Evolutionary conservation across 2,113 vertebrate genomes (phyloP), one percentile per base, ranked within the genome.

Genomic region (Vulpes lagopus): DNA sequence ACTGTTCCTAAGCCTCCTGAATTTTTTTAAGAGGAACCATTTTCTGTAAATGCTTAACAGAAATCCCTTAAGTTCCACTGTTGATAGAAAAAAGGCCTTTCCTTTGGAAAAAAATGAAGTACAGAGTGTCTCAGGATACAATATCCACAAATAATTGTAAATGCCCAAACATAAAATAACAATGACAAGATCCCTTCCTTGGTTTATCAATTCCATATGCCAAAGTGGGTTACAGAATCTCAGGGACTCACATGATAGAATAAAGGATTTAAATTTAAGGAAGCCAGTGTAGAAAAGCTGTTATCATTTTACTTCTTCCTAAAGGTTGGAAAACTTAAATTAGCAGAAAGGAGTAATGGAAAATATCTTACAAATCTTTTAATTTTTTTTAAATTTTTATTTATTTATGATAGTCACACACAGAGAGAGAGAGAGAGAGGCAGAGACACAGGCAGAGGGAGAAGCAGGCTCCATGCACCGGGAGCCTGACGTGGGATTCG

Each of bases 71-170:
- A 64, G 55, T 86, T 93, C 7, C 38, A 93, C 65, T 89, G 49
- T 22, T 82, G 30, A 93, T 79, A 86, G 8, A 25, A 86, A 57
- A 95, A 11, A 95, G 15, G 30, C 16, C n/a, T 30, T 38, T 91
- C n/a, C n/a, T 92, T 86, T 74, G 20, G 27, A 81, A 30, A 85
- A 97, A 97, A 95, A 74, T 43, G 53, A 80, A 93, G n/a, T 71
- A 95, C 64, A 57, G 53, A 91, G 7, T 89, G 19, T 95, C 49
- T 85, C 55, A 82, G 73, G 74, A 87, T 71, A 65, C 10, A 74
- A 69, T 12, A 96, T 60, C 32, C 49, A 57, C 8, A 89, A 79
- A 73, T n/a, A 73, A 97, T 49, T 95, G n/a, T 53, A 62, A 92
- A 64, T 67, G 19, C 25, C 32, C 67, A 96, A 89, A 91, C 25